Base-by-base conservation (phyloP, 2,797 vertebrate genomes). In the Eurystomus glaucurus region DNA sequence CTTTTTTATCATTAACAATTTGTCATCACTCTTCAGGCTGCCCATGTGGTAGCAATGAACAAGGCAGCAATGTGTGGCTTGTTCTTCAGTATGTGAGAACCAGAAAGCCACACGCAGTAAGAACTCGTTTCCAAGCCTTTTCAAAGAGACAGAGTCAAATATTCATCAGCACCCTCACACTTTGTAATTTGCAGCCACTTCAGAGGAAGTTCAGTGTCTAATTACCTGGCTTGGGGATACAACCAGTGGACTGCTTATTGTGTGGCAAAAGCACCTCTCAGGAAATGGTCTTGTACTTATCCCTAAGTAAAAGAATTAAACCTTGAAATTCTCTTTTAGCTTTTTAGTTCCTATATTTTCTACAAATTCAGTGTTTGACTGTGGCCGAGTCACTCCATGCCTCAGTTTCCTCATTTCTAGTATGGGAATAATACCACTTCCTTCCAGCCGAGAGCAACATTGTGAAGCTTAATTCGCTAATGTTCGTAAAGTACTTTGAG, bases 1-100 rank as follows among this genome's bases (percentile, higher is more conserved):
- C 37, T 60, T 78, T 81, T 62, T 76, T 69, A 16, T 60, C 55
- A 64, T 91, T 91, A 89, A 57, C 60, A 77, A 65, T 89, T 97
- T 96, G 88, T 92, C 78, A 77, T 89, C 66, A 21, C 75, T 79
- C 57, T 80, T 69, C 66, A 89, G 71, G 78, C 74, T 89, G 75
- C 57, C 81, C 60, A 68, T 82, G 81, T 93, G 92, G 68, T 88
- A 64, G 88, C 75, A 96, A 82, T 64, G 52, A 95, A 78, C 64
- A 68, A 3, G 6, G 60, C 77, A 95, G 69, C 65, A 78, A 57
- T 2, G 1, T 72, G 77, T 72, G 25, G 31, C 83, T 89, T 90
- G 48, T 70, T 91, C 74, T 77, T 86, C 45, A 58, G 31, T 33
- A 21, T 57, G 74, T 52, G 83, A 80, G 88, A 97, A 86, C 29